Percentiles rank a stretch among this genome's conserved stretches.
Evolutionary conservation across 2,797 vertebrate species (phyloP).

Genomic region (Furcifer pardalis): DNA sequence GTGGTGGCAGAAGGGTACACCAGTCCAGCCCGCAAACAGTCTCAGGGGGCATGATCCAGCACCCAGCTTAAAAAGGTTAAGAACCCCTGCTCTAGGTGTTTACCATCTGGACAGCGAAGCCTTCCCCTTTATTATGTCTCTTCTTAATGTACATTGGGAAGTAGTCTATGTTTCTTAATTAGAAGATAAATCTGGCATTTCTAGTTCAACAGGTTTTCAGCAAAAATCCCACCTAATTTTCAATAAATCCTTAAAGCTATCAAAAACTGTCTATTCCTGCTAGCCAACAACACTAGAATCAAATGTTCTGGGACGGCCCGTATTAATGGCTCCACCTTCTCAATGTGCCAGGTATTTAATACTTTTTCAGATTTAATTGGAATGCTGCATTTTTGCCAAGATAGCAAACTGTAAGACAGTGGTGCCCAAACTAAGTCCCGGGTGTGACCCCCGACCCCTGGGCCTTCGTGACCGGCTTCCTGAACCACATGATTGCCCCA

Average conservation of each 20-base stretch:
- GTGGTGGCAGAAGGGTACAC: too few relatives aligned
- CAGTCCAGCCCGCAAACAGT: too few relatives aligned
- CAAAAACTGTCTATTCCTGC: neutral
- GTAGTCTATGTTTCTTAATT: slow-evolving; percentile 63
- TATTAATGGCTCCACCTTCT: neutral
- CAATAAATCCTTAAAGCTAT: slow-evolving; percentile 21
- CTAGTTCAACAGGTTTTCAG: slow-evolving; percentile 51
- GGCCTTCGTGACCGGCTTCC: too few relatives aligned
- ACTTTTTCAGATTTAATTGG: neutral
- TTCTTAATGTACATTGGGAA: slow-evolving; percentile 43
- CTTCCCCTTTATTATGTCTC: slow-evolving; percentile 31
- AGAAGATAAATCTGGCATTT: slow-evolving; percentile 60
- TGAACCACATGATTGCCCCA: too few relatives aligned
- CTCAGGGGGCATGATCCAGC: too few relatives aligned
- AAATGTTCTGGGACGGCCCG: neutral
- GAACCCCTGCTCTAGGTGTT: too few relatives aligned
- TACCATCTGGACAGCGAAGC: too few relatives aligned
- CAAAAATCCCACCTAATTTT: slow-evolving; percentile 59
- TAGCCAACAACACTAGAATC: neutral
- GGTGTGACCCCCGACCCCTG: too few relatives aligned
- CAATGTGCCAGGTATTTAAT: neutral
- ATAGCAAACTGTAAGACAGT: neutral
- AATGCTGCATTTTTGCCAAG: neutral
- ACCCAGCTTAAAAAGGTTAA: too few relatives aligned
- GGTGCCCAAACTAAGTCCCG: too few relatives aligned